These are phyloP conservation scores for Poecilia wingei DNA, from an alignment of 2,797 vertebrate species.

Conservation along the genomic window DNA sequence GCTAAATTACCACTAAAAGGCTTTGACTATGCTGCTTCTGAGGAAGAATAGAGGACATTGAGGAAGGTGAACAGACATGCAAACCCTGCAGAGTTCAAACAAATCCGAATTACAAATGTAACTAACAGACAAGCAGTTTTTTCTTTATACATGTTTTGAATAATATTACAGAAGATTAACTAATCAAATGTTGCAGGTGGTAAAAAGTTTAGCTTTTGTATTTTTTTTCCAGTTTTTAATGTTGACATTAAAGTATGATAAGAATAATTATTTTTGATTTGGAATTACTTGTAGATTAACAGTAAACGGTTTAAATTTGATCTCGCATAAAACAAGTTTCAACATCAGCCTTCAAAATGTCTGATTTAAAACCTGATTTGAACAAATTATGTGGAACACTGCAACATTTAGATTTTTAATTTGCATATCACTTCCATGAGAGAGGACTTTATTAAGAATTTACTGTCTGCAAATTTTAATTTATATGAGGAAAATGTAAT, in stretches of 20 bases:
- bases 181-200: not conserved
- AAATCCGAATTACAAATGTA: constrained; percentile 7
- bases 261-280: too few species aligned
- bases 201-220: not conserved
- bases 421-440: not conserved
- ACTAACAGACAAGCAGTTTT: constrained; percentile 15
- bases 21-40: constrained; percentile 27
- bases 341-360: not conserved
- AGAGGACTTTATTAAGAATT: not conserved
- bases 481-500: not conserved
- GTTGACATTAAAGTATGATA: too few species aligned
- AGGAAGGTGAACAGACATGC: constrained; percentile 60
- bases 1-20: constrained; percentile 61
- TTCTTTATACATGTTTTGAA: not conserved
- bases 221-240: too few species aligned
- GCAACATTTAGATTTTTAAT: not conserved
- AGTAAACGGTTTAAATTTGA: not conserved
- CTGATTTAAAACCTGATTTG: not conserved
- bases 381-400: not conserved
- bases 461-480: not conserved
- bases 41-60: constrained; percentile 43
- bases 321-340: not conserved
- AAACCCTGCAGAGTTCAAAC: constrained; percentile 55
- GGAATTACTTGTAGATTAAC: too few species aligned
- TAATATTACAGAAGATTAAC: not conserved